A percentile compares a stretch with the other conserved stretches of the same genome.
Conservation (phyloP, 2,797 vertebrate genomes). For the Paedocypris micromegethes region DNA sequence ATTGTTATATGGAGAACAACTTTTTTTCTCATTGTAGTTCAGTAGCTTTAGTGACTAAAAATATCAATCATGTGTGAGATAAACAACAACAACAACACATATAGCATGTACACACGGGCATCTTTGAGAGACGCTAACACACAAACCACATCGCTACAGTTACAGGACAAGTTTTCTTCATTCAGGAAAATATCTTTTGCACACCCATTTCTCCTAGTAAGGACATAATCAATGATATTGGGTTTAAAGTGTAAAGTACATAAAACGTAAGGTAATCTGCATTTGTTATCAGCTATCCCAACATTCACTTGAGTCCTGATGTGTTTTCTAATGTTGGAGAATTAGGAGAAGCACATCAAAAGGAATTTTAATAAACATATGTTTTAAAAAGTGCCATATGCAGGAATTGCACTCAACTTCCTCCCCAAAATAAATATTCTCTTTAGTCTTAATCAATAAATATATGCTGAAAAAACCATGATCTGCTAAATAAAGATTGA, state of each 20-base stretch:
- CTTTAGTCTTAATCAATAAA: slow-evolving; percentile 72
- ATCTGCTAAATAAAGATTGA: slow-evolving; percentile 65
- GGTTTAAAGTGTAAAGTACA: slow-evolving; percentile 45
- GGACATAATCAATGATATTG: too few relatives aligned
- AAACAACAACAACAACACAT: too few relatives aligned
- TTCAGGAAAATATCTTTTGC: too few relatives aligned
- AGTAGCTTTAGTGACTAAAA: too few relatives aligned
- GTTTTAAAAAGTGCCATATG: slow-evolving; percentile 74
- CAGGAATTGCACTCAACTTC: slow-evolving; percentile 72
- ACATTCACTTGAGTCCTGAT: slow-evolving; percentile 26
- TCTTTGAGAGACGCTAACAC: too few relatives aligned
- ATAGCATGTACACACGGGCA: too few relatives aligned
- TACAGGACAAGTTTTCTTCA: too few relatives aligned
- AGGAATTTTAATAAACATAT: slow-evolving; percentile 62
- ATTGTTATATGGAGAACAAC: too few relatives aligned
- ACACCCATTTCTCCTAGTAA: too few relatives aligned
- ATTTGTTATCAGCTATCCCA: slow-evolving; percentile 53
- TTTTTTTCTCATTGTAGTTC: too few relatives aligned
- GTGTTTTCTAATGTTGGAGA: slow-evolving; percentile 23
- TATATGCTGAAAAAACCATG: slow-evolving; percentile 72
- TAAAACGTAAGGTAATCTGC: slow-evolving; percentile 50
- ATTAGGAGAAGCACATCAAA: slow-evolving; percentile 40
- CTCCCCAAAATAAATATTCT: slow-evolving; percentile 66
- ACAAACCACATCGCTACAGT: too few relatives aligned
- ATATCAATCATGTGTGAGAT: too few relatives aligned